Conservation (phyloP, 2,888 invertebrate species). For the Spodoptera picta region DNA sequence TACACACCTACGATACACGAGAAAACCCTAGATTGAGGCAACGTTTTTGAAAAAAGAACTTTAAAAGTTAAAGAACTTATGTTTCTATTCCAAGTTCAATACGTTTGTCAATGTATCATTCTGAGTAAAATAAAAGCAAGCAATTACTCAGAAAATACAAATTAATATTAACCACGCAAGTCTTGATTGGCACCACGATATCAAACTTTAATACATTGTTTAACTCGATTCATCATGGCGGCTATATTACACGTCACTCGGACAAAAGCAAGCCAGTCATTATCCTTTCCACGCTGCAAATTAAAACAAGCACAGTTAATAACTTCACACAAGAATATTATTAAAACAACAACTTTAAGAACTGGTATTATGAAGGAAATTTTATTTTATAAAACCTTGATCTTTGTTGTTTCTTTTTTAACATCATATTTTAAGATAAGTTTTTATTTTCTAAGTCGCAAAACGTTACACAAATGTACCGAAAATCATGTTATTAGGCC, state of each 20-base stretch:
- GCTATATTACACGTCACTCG: constrained; percentile 51
- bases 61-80: too few species aligned
- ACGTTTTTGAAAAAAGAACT: too few species aligned
- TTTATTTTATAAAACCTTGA: constrained; percentile 16
- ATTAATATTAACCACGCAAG: constrained; percentile 31
- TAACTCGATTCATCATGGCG: constrained; percentile 48
- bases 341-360: constrained; percentile 37
- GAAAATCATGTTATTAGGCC: too few species aligned
- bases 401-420: constrained; percentile 3
- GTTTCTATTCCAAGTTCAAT: too few species aligned
- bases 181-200: constrained; percentile 37
- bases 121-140: too few species aligned
- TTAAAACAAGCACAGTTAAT: constrained; percentile 53
- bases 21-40: too few species aligned
- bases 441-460: too few species aligned
- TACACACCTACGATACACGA: too few species aligned
- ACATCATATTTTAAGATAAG: too few species aligned
- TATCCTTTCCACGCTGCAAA: constrained; percentile 55
- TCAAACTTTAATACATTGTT: constrained; percentile 33
- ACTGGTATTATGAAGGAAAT: constrained; percentile 26
- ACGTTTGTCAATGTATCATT: too few species aligned
- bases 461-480: too few species aligned
- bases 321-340: constrained; percentile 42
- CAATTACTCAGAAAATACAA: constrained; percentile 1
- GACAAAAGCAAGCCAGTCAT: constrained; percentile 52